Conservation (phyloP, 2,888 invertebrate genomes). For the Nephrotoma flavescens region DNA sequence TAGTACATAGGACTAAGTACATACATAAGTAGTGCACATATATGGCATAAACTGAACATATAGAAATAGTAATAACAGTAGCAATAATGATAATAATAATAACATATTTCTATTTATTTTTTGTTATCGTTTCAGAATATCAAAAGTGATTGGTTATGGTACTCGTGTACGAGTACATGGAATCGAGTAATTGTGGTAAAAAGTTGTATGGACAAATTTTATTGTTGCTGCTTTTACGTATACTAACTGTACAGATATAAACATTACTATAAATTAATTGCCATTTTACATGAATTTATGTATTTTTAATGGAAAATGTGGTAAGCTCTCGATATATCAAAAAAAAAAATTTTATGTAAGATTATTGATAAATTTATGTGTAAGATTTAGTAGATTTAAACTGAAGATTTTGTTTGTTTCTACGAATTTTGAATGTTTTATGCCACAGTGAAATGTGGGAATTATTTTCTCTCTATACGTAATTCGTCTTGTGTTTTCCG, state of each 20-base stretch:
- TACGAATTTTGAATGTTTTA: background rate
- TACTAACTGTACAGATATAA: too few relatives aligned
- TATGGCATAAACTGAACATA: background rate
- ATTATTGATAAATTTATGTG: background rate
- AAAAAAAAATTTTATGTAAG: background rate
- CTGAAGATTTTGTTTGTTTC: background rate
- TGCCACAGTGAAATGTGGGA: background rate
- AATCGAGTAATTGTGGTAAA: background rate
- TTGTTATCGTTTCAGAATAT: background rate
- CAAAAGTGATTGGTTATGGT: background rate
- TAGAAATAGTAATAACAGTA: background rate
- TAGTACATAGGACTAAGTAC: too few relatives aligned
- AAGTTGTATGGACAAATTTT: background rate
- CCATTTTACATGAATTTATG: background rate
- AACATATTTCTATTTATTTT: background rate
- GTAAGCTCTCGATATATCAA: background rate
- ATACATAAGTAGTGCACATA: background rate
- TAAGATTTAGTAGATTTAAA: background rate
- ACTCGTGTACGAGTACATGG: background rate
- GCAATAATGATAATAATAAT: background rate
- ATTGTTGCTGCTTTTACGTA: too few relatives aligned
- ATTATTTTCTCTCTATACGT: background rate
- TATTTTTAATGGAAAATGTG: background rate
- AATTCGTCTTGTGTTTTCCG: background rate
- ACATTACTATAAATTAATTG: background rate